phyloP scores from a whole-genome alignment of 2,113 vertebrate species.

The Pterocles orientalis region DNA sequence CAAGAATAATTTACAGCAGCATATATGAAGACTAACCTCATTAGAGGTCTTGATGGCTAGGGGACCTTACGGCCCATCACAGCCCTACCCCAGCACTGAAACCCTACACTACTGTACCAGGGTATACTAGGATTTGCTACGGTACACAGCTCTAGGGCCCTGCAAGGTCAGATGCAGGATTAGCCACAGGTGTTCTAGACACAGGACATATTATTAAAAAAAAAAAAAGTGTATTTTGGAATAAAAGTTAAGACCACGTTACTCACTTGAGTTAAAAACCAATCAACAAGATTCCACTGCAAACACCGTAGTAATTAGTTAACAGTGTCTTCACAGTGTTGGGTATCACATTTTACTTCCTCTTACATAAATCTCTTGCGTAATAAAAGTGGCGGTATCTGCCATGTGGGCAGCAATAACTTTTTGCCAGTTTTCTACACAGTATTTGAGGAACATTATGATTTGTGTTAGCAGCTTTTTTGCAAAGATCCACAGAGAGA shows the following conservation, averaged over 20 bases:
- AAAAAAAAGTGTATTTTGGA: neutral
- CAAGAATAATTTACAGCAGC: neutral
- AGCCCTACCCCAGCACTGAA: neutral
- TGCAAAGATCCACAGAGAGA: neutral
- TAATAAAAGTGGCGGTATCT: neutral
- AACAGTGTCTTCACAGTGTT: neutral
- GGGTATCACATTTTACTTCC: neutral
- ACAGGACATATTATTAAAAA: neutral
- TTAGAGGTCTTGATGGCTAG: neutral
- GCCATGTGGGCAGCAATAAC: neutral
- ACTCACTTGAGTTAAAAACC: neutral
- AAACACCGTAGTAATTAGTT: neutral
- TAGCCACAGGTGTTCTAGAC: neutral
- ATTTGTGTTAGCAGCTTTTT: neutral
- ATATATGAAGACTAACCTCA: neutral
- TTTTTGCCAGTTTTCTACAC: neutral
- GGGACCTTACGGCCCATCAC: neutral
- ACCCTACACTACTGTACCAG: accelerated
- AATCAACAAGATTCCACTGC: neutral
- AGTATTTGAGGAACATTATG: neutral
- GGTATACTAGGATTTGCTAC: no score
- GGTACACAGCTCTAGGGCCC: neutral
- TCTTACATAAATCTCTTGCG: neutral
- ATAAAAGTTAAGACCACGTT: neutral
- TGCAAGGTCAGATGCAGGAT: neutral